Evolutionary conservation across 1,140 invertebrate genomes (phyloP), one percentile per base, ranked within the genome.

Genomic region (Sycobia sp.): DNA sequence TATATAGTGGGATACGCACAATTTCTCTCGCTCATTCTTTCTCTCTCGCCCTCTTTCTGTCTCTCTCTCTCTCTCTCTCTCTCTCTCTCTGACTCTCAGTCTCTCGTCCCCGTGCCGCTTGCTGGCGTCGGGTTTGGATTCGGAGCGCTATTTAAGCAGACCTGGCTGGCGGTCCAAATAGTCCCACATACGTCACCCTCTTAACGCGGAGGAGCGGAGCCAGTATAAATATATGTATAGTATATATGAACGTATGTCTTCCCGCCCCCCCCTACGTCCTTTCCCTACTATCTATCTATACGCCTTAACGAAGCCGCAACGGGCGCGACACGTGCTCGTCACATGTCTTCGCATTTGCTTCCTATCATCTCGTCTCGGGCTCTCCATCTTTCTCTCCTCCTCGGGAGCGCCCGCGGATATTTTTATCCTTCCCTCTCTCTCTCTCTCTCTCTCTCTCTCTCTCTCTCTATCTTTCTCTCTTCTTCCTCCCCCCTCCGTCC

Each of bases 321-420:
- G 46, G 7, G 14, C 68, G 38, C 47, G 71, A 79, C 78, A 81
- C 75, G 78, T 80, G 78, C 77, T 76, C 73, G 69, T 78, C 79
- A 81, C 75, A 78, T 81, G 79, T 79, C 62, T 41, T 59, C 55
- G 49, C 62, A 54, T 65, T 65, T 65, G 62, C 62, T 65, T 58
- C 38, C 62, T 65, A 58, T 62, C 60, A 49, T 64, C 53, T 64
- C 62, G 46, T 36, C 47, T 54, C 22, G 29, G 29, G 59, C 36
- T 41, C 47, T 56, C 54, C 43, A 39, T 50, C 44, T 50, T 57
- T 36, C 54, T 34, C 32, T 44, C 44, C 11, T 32, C 43, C 44
- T n/a, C 23, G 34, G 34, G 5, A 20, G 16, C 29, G 4, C 29
- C 29, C 29, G 16, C 23, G 25, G 43, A 38, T 63, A 57, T 63